Evolutionary conservation across 2,888 invertebrate genomes (phyloP).

Genomic region (Rhodophaea formosa): DNA sequence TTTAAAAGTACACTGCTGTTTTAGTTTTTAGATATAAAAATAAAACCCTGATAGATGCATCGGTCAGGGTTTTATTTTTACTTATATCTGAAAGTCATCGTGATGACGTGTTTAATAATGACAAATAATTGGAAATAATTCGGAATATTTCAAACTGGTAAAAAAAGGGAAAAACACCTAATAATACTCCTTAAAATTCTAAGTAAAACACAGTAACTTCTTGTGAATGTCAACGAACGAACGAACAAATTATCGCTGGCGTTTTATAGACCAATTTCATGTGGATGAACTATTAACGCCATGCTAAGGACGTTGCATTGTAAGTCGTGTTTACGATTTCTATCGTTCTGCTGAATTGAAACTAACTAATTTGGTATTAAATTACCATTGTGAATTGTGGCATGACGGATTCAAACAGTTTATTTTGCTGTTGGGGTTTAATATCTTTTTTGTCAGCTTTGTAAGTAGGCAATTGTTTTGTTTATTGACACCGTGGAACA

Average conservation of each 20-base stretch:
- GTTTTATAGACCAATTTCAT: conserved; percentile 8
- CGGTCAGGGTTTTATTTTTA: too few relatives aligned
- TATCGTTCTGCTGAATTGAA: not conserved
- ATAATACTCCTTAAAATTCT: not conserved
- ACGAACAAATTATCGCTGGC: conserved; percentile 1
- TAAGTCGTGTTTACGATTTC: not conserved
- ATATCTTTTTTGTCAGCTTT: too few relatives aligned
- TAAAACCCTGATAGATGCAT: too few relatives aligned
- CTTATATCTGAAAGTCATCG: too few relatives aligned
- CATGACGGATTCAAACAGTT: not conserved
- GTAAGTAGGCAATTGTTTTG: too few relatives aligned
- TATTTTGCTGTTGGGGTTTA: not conserved
- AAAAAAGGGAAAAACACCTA: too few relatives aligned
- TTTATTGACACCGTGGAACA: too few relatives aligned
- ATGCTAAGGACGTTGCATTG: conserved; percentile 5
- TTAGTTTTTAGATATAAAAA: too few relatives aligned
- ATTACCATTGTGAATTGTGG: not conserved
- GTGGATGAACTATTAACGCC: conserved; percentile 11
- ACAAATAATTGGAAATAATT: too few relatives aligned
- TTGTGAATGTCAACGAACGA: not conserved
- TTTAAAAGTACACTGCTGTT: too few relatives aligned
- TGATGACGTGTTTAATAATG: too few relatives aligned
- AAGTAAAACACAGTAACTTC: not conserved
- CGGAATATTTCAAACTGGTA: too few relatives aligned
- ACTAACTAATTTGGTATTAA: not conserved